These are phyloP conservation scores for Ptychochromis oligacanthus DNA, from an alignment of 2,113 vertebrate genomes.

Conservation along the genomic window DNA sequence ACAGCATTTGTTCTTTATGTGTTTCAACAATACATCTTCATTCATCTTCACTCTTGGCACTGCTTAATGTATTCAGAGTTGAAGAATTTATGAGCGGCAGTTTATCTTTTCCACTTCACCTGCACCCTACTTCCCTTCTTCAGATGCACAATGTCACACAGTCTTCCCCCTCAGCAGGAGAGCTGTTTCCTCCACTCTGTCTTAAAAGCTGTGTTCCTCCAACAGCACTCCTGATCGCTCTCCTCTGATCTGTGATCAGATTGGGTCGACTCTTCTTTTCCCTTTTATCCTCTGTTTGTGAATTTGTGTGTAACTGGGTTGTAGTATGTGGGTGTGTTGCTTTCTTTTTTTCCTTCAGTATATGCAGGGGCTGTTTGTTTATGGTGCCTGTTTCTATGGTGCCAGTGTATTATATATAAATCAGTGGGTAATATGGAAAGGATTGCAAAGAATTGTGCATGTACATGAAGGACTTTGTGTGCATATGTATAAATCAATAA, in stretches of 20 bases:
- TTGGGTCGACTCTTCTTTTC: slow-evolving; percentile 10
- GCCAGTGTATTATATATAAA: background rate
- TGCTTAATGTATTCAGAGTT: background rate
- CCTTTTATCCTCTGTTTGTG: slow-evolving; percentile 9
- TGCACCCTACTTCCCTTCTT: background rate
- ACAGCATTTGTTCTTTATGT: background rate
- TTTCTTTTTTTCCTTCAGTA: background rate
- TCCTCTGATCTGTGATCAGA: slow-evolving; percentile 38
- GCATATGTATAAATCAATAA: background rate
- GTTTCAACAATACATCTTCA: background rate
- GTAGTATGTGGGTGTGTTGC: background rate
- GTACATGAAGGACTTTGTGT: background rate
- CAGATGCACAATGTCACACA: slow-evolving; percentile 21
- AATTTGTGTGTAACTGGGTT: background rate
- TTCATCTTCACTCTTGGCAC: background rate
- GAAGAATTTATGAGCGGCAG: background rate
- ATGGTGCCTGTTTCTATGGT: background rate
- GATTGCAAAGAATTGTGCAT: background rate
- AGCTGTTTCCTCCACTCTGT: slow-evolving; percentile 6
- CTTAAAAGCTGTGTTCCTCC: slow-evolving; percentile 19
- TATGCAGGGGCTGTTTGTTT: background rate
- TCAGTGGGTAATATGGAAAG: background rate
- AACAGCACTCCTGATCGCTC: background rate
- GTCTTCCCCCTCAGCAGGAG: slow-evolving; percentile 29
- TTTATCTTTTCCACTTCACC: background rate